phyloP scores from a whole-genome alignment of 2,888 invertebrate genomes.

The Eupithecia dodoneata region DNA sequence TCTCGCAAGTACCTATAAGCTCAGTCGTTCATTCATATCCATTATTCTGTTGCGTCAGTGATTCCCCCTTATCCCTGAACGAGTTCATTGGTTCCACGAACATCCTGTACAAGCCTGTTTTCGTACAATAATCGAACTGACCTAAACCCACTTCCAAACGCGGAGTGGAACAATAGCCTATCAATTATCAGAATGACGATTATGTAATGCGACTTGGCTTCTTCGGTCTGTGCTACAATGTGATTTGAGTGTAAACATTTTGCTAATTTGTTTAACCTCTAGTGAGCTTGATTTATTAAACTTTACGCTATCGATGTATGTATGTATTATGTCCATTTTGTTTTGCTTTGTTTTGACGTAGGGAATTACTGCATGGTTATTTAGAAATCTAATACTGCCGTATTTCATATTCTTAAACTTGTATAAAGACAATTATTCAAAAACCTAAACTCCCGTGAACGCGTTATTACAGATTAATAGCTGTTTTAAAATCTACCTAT shows the following conservation, averaged over 20 bases:
- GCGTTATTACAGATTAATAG: rapidly evolving
- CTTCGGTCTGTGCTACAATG: conserved; percentile 21
- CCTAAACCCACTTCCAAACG: conserved; percentile 41
- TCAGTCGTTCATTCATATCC: not conserved
- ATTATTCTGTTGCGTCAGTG: not conserved
- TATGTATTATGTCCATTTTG: too few species aligned
- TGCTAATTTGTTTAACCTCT: not conserved
- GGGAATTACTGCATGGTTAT: too few species aligned
- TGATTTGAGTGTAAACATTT: not conserved
- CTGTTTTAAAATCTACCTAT: rapidly evolving
- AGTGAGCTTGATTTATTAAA: not conserved
- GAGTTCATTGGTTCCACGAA: not conserved
- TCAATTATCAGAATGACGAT: conserved; percentile 38
- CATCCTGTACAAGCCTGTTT: conserved; percentile 38
- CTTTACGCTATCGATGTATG: not conserved
- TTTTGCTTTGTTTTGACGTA: too few species aligned
- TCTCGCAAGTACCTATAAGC: not conserved
- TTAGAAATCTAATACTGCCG: too few species aligned
- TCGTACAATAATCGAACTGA: conserved; percentile 44
- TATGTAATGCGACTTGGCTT: conserved; percentile 31
- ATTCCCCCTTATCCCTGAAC: conserved; percentile 2
- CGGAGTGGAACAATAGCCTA: conserved; percentile 36
- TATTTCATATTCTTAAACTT: too few species aligned
- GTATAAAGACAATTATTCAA: too few species aligned
- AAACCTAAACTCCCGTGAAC: not conserved